These are phyloP conservation scores for Yoshiicerus persimilis DNA, from an alignment of 1,140 invertebrate genomes.

Conservation along the genomic window DNA sequence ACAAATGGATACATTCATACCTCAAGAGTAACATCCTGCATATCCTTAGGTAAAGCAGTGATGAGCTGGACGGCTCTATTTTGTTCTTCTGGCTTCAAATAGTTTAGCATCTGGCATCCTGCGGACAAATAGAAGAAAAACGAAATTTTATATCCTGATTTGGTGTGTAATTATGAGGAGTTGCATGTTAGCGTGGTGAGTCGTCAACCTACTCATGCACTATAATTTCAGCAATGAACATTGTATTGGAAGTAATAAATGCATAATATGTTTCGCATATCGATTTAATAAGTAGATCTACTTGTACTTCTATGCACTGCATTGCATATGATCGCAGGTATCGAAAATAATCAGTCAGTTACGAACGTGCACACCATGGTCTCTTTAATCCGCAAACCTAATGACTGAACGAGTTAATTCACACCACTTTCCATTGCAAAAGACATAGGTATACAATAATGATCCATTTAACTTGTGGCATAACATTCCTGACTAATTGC, in stretches of 20 bases:
- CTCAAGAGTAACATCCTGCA: not conserved
- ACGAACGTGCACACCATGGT: not conserved
- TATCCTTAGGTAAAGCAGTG: slow-evolving; percentile 3
- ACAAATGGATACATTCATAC: not conserved
- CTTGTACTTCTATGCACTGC: not conserved
- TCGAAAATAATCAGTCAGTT: not conserved
- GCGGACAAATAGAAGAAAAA: not conserved
- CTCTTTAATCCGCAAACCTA: not conserved
- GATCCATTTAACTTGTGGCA: not conserved
- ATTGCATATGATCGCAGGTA: not conserved
- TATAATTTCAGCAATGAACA: not conserved
- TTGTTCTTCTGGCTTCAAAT: slow-evolving; percentile 15
- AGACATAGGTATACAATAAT: not conserved
- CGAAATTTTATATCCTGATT: not conserved
- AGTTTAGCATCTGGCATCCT: slow-evolving; percentile 1
- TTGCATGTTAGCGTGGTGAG: not conserved
- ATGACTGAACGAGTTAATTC: not conserved
- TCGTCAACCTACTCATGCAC: not conserved
- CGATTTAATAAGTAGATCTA: not conserved
- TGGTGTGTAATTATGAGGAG: not conserved
- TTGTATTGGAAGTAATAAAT: too few species aligned
- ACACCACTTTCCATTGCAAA: not conserved
- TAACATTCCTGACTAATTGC: slow-evolving; percentile 3
- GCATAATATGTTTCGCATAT: not conserved
- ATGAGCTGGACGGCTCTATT: slow-evolving; percentile 6